These are phyloP conservation scores for Lordiphosa stackelbergi DNA, from an alignment of 1,140 invertebrate genomes.

Conservation along the genomic window DNA sequence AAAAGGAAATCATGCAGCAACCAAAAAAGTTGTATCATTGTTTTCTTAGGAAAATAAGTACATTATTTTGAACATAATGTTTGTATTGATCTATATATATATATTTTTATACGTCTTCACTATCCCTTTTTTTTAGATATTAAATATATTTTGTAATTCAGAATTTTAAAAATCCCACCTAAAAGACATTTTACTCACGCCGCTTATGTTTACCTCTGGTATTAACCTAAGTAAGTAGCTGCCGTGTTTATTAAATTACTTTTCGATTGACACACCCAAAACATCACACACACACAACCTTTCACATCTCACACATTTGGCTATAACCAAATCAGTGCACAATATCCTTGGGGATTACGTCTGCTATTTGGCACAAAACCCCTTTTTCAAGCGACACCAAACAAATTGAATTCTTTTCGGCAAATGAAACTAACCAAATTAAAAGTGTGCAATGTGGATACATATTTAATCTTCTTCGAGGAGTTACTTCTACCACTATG, in stretches of 20 bases:
- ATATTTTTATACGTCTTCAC: too few species aligned
- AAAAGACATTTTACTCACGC: background rate
- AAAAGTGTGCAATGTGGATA: conserved; percentile 38
- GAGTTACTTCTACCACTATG: conserved; percentile 4
- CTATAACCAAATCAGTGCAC: conserved; percentile 28
- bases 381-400: conserved; percentile 18
- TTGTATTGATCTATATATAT: too few species aligned
- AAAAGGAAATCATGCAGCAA: too few species aligned
- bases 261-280: conserved; percentile 26
- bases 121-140: too few species aligned
- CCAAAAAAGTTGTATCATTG: too few species aligned
- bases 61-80: too few species aligned
- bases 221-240: conserved; percentile 2
- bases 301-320: conserved; percentile 8
- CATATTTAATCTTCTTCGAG: conserved; percentile 8
- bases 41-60: too few species aligned
- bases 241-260: conserved; percentile 36
- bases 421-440: conserved; percentile 69
- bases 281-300: background rate
- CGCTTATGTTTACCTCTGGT: background rate
- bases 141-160: too few species aligned
- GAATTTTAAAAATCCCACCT: too few species aligned
- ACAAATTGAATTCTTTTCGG: conserved; percentile 57
- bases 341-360: conserved; percentile 49
- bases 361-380: conserved; percentile 17